Conservation (phyloP, 2,888 invertebrate genomes). For the Archips crataeganus region DNA sequence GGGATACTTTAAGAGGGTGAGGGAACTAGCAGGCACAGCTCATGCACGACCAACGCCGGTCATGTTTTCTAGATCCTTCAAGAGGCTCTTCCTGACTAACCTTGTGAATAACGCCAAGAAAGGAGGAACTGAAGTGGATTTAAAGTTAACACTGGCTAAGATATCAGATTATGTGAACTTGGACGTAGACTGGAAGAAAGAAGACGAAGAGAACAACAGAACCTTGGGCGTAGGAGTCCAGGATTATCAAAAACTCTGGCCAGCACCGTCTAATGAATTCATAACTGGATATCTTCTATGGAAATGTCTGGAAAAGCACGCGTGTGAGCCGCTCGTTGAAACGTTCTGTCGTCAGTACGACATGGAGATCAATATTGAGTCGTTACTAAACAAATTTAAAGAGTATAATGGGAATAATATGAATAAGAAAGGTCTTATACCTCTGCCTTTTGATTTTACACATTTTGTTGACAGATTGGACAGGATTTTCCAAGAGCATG, state of each 20-base stretch:
- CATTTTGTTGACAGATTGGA: conserved; percentile 16
- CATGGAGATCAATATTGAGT: not conserved
- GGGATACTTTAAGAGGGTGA: conserved; percentile 1
- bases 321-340: conserved; percentile 1
- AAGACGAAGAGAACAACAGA: not conserved
- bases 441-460: conserved; percentile 4
- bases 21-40: conserved; percentile 2
- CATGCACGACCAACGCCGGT: conserved; percentile 11
- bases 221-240: not conserved
- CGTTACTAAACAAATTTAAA: not conserved
- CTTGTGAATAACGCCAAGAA: not conserved
- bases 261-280: conserved; percentile 5
- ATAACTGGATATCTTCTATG: conserved; percentile 22
- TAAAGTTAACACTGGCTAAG: conserved; percentile 16
- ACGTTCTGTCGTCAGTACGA: conserved; percentile 1
- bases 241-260: conserved; percentile 21
- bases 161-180: conserved; percentile 18
- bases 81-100: conserved; percentile 15
- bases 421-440: not conserved
- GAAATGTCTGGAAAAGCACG: conserved; percentile 28
- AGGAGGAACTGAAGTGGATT: conserved; percentile 15
- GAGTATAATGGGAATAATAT: conserved; percentile 16
- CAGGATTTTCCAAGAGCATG: conserved; percentile 2
- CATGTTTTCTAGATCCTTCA: conserved; percentile 30
- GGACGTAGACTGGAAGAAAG: conserved; percentile 6